Conservation (phyloP, 2,888 invertebrate genomes). For the Meloe dianella region DNA sequence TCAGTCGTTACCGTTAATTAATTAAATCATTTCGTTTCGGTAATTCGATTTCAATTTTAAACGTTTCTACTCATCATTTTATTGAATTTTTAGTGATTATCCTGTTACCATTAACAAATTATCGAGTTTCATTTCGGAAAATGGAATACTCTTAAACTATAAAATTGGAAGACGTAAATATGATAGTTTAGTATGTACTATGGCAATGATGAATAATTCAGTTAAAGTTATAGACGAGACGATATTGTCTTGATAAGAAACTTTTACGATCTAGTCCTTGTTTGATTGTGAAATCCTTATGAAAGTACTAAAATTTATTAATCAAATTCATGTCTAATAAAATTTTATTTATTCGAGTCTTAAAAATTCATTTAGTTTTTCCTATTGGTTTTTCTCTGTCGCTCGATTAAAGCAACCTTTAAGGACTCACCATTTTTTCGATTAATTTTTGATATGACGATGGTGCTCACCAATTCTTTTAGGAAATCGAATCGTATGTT, state of each 20-base stretch:
- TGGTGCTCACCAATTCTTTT: neutral
- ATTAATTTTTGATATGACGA: too few species aligned
- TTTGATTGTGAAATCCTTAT: neutral
- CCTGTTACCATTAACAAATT: neutral
- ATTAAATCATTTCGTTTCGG: slow-evolving; percentile 29
- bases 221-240: neutral
- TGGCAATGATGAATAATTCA: neutral
- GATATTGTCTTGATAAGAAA: neutral
- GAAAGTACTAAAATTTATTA: neutral
- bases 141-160: neutral
- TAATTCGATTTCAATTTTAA: slow-evolving; percentile 24
- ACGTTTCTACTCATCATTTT: neutral
- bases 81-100: neutral
- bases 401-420: too few species aligned
- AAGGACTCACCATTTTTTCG: too few species aligned
- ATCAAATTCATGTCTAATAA: neutral
- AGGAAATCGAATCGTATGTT: slow-evolving; percentile 11
- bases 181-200: neutral
- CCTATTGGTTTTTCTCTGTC: neutral
- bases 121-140: neutral
- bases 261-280: slow-evolving; percentile 7
- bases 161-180: neutral
- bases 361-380: neutral
- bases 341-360: neutral
- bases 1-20: slow-evolving; percentile 31